phyloP scores from a whole-genome alignment of 2,113 vertebrate genomes.

The Steatornis caripensis region DNA sequence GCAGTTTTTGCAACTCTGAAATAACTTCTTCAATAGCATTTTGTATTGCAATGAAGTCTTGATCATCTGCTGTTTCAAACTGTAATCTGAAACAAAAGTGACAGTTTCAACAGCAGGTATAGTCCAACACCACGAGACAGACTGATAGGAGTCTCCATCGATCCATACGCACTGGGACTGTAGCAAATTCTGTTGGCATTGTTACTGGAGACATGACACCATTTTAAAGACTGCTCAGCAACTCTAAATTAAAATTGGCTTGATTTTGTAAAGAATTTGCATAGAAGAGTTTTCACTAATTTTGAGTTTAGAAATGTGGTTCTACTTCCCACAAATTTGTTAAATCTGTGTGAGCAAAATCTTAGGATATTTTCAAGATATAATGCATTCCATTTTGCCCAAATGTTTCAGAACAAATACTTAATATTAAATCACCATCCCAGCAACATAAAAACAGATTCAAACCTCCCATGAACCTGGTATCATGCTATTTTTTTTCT shows the following conservation, averaged over 20 bases:
- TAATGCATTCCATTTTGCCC: background rate
- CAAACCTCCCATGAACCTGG: background rate
- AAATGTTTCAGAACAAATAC: background rate
- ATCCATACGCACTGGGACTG: rapidly evolving
- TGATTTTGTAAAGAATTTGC: background rate
- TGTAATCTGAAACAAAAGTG: slow-evolving; percentile 67
- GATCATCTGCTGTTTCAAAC: slow-evolving; percentile 77
- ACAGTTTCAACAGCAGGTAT: background rate
- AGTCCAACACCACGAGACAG: rapidly evolving
- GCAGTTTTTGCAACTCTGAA: slow-evolving; percentile 78
- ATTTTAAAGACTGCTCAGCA: background rate
- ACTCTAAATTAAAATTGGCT: background rate
- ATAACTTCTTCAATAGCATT: slow-evolving; percentile 82
- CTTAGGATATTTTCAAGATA: background rate
- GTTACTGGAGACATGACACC: background rate
- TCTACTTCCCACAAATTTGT: background rate
- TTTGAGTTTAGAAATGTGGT: background rate
- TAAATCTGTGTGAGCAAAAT: background rate
- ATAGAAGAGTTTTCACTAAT: background rate
- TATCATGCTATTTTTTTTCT: background rate
- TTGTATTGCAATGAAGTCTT: slow-evolving; percentile 80
- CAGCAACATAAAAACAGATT: background rate
- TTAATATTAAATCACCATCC: background rate
- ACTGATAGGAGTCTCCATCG: rapidly evolving
- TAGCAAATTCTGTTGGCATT: background rate